Conservation (phyloP, 2,113 vertebrate species). For the Poeciliopsis prolifica region DNA sequence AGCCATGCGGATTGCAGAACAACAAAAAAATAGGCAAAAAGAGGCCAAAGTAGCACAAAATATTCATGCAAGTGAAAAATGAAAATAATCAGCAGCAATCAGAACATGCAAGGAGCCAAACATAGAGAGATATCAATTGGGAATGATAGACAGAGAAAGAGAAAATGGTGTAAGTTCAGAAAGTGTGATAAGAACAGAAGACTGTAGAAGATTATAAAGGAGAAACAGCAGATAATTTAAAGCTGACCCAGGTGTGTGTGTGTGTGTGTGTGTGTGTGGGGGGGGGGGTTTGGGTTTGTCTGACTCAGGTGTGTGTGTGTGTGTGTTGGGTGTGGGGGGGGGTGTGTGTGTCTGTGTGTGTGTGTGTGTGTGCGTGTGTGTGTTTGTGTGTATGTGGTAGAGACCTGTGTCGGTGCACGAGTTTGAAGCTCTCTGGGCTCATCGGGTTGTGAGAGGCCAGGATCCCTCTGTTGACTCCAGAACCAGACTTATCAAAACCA, state of each 20-base stretch:
- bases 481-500: slow-evolving; percentile 87
- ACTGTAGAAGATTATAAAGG: slow-evolving; percentile 14
- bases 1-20: slow-evolving; percentile 15
- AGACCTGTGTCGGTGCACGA: slow-evolving; percentile 93
- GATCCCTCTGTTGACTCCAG: slow-evolving; percentile 84
- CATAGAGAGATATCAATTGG: neutral
- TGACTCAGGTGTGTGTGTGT: neutral
- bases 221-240: neutral
- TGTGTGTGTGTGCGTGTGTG: neutral
- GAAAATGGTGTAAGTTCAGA: slow-evolving; percentile 24
- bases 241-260: neutral
- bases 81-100: neutral
- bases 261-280: neutral
- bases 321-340: too few relatives aligned
- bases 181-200: slow-evolving; percentile 9
- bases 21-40: slow-evolving; percentile 12
- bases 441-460: slow-evolving; percentile 88
- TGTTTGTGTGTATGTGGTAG: neutral
- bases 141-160: slow-evolving; percentile 11
- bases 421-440: slow-evolving; percentile 92
- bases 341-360: neutral
- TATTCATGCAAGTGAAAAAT: slow-evolving; percentile 14
- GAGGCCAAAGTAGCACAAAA: neutral
- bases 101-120: slow-evolving; percentile 5
- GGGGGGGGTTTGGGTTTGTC: too few relatives aligned